Base-by-base conservation (phyloP, 2,797 vertebrate species). In the Psittacula derbiana region DNA sequence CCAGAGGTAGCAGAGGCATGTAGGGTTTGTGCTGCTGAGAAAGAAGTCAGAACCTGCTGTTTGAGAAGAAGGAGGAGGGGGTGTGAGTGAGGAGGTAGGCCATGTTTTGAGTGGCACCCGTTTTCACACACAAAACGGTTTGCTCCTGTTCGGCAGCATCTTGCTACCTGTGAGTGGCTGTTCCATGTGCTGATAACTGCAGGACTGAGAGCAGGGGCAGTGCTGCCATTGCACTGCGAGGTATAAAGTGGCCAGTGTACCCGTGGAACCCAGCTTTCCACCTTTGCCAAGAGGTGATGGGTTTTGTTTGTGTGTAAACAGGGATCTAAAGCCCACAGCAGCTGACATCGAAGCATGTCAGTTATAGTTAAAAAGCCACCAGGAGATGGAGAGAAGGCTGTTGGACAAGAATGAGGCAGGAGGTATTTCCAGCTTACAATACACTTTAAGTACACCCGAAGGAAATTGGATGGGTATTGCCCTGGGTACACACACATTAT, bases 71-170 rank as follows among this genome's bases (percentile, higher is more conserved):
- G 40, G 30, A 21, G 55, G 30, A 33, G 49, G 12, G 30, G 10
- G 16, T 27, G 61, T 6, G 58, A 47, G n/a, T 1, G 33, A 19
- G 25, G 31, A 36, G 46, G 27, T 30, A 38, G 84, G 60, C 17
- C 8, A 1, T 24, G 12, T 18, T 33, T 14, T 11, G n/a, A 11
- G 27, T 6, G 65, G 2, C 44, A 0, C 11, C 17, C 1, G 0
- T 31, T 50, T 55, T n/a, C 57, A 16, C 47, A 6, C n/a, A 8
- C 16, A 3, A 1, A 71, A 10, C 53, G 1, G 21, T 18, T 43
- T 1, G 0, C 41, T 25, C 24, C 1, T 0, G 15, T 64, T 24
- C 5, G 21, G 8, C 1, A 1, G n/a, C 30, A 24, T 25, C 30
- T 41, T 4, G 0, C 12, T 38, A 5, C 28, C 4, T 19, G 28